phyloP scores from a whole-genome alignment of 2,888 invertebrate genomes.

The Plebejus anna region DNA sequence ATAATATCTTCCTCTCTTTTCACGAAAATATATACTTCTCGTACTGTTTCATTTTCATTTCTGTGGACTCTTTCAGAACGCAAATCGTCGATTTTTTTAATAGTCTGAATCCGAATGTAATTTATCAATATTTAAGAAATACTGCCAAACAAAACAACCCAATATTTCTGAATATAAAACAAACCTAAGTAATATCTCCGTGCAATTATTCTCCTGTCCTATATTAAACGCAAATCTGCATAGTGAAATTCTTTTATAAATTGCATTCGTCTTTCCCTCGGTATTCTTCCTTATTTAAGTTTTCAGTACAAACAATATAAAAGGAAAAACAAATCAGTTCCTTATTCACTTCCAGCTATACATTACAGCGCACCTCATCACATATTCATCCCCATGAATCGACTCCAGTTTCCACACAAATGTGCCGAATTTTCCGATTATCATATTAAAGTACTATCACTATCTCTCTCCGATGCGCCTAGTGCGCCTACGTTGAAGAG shows the following conservation, averaged over 20 bases:
- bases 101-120: no score
- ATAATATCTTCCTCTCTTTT: neutral
- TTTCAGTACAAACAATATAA: conserved; percentile 18
- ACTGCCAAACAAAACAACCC: neutral
- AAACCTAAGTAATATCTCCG: neutral
- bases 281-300: neutral
- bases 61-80: no score
- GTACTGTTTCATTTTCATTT: no score
- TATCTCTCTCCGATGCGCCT: conserved; percentile 42
- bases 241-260: neutral
- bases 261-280: neutral
- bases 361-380: conserved; percentile 56
- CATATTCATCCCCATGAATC: conserved; percentile 61
- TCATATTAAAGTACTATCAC: conserved; percentile 65
- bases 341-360: conserved; percentile 48
- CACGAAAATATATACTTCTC: no score
- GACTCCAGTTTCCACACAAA: conserved; percentile 51
- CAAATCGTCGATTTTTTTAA: no score
- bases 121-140: neutral
- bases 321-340: conserved; percentile 37
- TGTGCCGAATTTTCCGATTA: conserved; percentile 67
- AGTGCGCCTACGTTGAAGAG: conserved; percentile 32
- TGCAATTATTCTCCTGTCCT: neutral
- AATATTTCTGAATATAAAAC: neutral
- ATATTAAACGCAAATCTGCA: neutral